Conservation (phyloP, 2,888 invertebrate genomes). For the Cerceris ruficornis region DNA sequence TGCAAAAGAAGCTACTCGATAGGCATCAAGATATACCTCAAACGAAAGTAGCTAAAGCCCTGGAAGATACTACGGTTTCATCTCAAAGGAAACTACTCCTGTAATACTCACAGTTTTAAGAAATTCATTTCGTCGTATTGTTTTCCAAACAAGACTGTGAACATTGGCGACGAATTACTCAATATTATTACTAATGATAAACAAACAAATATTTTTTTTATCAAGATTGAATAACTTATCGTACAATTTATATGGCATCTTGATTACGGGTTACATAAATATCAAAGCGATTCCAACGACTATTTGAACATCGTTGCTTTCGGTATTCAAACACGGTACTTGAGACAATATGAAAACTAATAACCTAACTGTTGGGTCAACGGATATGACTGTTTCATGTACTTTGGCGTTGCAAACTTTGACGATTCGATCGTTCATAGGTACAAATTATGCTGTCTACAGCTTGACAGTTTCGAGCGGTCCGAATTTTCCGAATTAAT, state of each 20-base stretch:
- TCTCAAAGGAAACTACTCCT: slow-evolving; percentile 6
- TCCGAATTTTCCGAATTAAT: background rate
- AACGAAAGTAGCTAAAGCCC: slow-evolving; percentile 4
- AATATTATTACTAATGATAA: too few species aligned
- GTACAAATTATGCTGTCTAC: background rate
- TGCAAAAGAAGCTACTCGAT: slow-evolving; percentile 5
- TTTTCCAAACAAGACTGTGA: background rate
- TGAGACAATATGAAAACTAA: background rate
- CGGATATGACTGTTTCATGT: background rate
- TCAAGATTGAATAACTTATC: background rate
- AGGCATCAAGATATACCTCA: slow-evolving; percentile 5
- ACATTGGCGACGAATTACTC: too few species aligned
- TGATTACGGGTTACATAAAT: background rate
- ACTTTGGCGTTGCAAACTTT: background rate
- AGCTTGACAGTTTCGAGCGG: background rate
- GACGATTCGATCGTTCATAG: background rate
- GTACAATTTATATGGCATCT: background rate
- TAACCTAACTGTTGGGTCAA: background rate
- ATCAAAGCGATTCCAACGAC: background rate
- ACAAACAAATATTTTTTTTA: too few species aligned
- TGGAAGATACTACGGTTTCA: background rate
- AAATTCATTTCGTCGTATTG: slow-evolving; percentile 3
- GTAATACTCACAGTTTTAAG: background rate
- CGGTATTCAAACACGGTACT: background rate
- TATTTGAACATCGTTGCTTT: background rate